A percentile compares a stretch with the other conserved stretches of the same genome.
These are phyloP conservation scores for Matsumyia berberina DNA, from an alignment of 2,888 invertebrate species.

Conservation along the genomic window DNA sequence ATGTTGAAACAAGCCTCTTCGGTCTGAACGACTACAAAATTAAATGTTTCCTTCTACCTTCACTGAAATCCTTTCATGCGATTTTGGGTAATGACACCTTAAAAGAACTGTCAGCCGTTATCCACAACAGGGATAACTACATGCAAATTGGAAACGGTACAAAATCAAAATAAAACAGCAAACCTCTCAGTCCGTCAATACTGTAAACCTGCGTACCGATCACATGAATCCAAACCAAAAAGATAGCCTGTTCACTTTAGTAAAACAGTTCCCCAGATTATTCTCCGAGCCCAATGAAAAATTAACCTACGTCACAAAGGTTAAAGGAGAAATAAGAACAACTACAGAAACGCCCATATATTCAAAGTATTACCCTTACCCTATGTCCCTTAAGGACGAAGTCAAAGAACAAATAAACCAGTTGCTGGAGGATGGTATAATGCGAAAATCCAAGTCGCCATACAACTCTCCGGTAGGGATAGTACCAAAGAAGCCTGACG, in stretches of 20 bases:
- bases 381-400: no score
- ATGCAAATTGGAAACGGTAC: not conserved
- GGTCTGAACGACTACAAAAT: not conserved
- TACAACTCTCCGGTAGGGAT: no score
- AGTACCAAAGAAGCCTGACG: no score
- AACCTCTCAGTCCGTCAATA: not conserved
- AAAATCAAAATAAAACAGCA: not conserved
- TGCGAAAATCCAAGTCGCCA: no score
- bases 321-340: slow-evolving; percentile 78
- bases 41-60: not conserved
- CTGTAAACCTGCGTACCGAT: not conserved
- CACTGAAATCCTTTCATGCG: not conserved
- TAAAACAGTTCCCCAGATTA: not conserved
- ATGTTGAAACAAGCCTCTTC: no score
- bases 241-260: not conserved
- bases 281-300: not conserved
- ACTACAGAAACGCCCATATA: slow-evolving; percentile 77
- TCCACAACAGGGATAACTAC: not conserved
- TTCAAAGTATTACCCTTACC: no score
- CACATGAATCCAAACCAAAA: not conserved
- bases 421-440: no score
- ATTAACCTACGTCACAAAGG: slow-evolving; percentile 9
- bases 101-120: no score
- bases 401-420: no score
- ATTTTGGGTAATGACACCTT: not conserved